These are phyloP conservation scores for Nematopogon swammerdamellus DNA, from an alignment of 2,888 invertebrate genomes.

Conservation along the genomic window DNA sequence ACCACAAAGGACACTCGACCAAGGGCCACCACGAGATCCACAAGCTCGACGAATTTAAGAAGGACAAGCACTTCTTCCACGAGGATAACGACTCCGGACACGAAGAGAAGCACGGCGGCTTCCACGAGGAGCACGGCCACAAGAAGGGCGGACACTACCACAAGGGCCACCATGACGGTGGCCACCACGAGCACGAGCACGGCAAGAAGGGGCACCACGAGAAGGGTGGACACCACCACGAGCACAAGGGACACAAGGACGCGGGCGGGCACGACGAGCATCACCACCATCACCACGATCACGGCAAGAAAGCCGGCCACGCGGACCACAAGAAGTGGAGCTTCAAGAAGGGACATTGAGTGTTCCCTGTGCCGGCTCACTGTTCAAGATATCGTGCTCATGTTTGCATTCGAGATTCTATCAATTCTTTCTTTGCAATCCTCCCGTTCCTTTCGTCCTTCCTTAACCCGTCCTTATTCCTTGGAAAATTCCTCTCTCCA, in stretches of 20 bases:
- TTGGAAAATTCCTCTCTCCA: no score
- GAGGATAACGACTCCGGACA: slow-evolving; percentile 80
- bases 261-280: slow-evolving; percentile 75
- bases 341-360: slow-evolving; percentile 53
- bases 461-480: not conserved
- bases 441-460: not conserved
- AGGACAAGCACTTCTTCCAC: slow-evolving; percentile 83
- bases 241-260: slow-evolving; percentile 76
- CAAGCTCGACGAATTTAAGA: slow-evolving; percentile 81
- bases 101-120: slow-evolving; percentile 78
- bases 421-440: not conserved
- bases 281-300: slow-evolving; percentile 68
- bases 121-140: slow-evolving; percentile 75
- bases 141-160: slow-evolving; percentile 80
- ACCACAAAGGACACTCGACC: slow-evolving; percentile 81
- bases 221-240: slow-evolving; percentile 77
- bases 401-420: not conserved
- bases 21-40: slow-evolving; percentile 84
- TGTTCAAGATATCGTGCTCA: not conserved
- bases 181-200: slow-evolving; percentile 72
- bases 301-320: slow-evolving; percentile 77
- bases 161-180: slow-evolving; percentile 77
- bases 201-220: slow-evolving; percentile 79
- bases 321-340: slow-evolving; percentile 79
- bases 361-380: not conserved